phyloP scores from a whole-genome alignment of 1,140 invertebrate genomes.

The Caenorhabditis elegans region WBcel235 BX284605.5:6972501-6973000 shows the following conservation, averaged over 20 bases:
- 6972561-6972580: not conserved
- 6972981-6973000: not conserved
- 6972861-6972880: not conserved
- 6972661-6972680: not conserved
- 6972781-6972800: not conserved
- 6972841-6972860: slow-evolving; percentile 6
- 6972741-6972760: not conserved
- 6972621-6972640: slow-evolving; percentile 5
- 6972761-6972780: not conserved
- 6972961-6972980: slow-evolving; percentile 5
- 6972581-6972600: slow-evolving; percentile 4
- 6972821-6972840: not conserved
- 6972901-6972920: not conserved
- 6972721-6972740: not conserved
- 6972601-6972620: not conserved
- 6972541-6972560: not conserved
- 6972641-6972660: slow-evolving; percentile 14
- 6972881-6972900: not conserved
- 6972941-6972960: not conserved
- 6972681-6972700: not conserved
- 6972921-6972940: not conserved
- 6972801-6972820: not conserved
- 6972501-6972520: not conserved
- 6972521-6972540: too few species aligned
- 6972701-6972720: not conserved